phyloP scores from a whole-genome alignment of 2,797 vertebrate genomes.

The Melanogrammus aeglefinus region DNA sequence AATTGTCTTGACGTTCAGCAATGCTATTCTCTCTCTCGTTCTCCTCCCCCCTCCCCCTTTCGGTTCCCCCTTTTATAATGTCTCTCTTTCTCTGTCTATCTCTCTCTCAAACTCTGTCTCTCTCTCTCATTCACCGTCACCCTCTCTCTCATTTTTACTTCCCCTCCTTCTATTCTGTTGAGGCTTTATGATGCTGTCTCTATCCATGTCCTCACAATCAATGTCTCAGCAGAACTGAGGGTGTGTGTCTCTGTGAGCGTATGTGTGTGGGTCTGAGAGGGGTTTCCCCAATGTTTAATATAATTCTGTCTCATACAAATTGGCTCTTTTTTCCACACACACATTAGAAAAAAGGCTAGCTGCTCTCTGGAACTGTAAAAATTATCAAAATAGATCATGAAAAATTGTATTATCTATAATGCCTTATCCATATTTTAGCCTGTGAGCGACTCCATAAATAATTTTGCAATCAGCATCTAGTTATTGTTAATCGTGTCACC shows the following conservation, averaged over 20 bases:
- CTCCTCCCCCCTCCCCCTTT: background rate
- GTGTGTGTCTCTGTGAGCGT: background rate
- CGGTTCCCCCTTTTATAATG: background rate
- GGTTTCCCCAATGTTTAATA: background rate
- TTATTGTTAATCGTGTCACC: background rate
- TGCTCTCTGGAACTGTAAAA: no score
- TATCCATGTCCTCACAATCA: background rate
- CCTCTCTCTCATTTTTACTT: conserved; percentile 3
- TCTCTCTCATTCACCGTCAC: background rate
- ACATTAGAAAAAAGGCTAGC: background rate
- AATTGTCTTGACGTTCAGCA: background rate
- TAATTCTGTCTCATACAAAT: background rate
- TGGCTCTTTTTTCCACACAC: background rate
- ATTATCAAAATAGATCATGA: no score
- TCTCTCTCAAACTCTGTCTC: background rate
- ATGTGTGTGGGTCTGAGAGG: background rate
- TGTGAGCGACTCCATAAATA: background rate
- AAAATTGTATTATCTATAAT: no score
- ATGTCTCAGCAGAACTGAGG: no score
- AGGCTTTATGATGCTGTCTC: background rate
- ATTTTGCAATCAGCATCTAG: background rate
- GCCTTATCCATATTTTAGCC: background rate
- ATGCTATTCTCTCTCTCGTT: background rate
- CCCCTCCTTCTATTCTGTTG: conserved; percentile 5
- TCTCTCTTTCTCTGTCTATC: background rate